Percentiles rank a stretch among this genome's conserved stretches.
Conservation (phyloP, 2,888 invertebrate species). For the Xestia c-nigrum region DNA sequence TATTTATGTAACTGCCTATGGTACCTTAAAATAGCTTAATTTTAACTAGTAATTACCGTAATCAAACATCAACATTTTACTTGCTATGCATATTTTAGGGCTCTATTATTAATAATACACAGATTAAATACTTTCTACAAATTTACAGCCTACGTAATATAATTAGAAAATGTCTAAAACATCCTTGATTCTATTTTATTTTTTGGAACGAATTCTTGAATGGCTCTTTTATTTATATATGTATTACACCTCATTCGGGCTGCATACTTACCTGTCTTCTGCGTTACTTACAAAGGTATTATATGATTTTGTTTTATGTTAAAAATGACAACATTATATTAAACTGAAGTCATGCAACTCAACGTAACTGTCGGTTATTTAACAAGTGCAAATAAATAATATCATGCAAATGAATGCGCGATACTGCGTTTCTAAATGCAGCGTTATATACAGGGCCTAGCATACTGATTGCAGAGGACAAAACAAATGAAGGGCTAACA, state of each 20-base stretch:
- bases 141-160: neutral
- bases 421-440: neutral
- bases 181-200: neutral
- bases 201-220: neutral
- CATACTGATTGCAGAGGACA: neutral
- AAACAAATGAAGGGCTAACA: conserved; percentile 13
- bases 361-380: conserved; percentile 17
- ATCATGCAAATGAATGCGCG: conserved; percentile 34
- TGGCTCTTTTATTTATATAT: neutral
- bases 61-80: neutral
- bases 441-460: conserved; percentile 6
- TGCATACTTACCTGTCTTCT: conserved; percentile 23
- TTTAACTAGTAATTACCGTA: neutral
- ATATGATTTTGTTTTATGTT: conserved; percentile 3
- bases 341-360: conserved; percentile 35
- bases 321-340: conserved; percentile 22
- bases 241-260: neutral
- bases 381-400: conserved; percentile 10
- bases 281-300: conserved; percentile 24
- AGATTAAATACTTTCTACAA: neutral
- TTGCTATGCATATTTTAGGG: neutral
- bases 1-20: neutral
- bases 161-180: neutral
- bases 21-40: neutral
- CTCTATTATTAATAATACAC: neutral